phyloP scores from a whole-genome alignment of 2,113 vertebrate genomes.

The Calyptommatus sinebrachiatus region DNA sequence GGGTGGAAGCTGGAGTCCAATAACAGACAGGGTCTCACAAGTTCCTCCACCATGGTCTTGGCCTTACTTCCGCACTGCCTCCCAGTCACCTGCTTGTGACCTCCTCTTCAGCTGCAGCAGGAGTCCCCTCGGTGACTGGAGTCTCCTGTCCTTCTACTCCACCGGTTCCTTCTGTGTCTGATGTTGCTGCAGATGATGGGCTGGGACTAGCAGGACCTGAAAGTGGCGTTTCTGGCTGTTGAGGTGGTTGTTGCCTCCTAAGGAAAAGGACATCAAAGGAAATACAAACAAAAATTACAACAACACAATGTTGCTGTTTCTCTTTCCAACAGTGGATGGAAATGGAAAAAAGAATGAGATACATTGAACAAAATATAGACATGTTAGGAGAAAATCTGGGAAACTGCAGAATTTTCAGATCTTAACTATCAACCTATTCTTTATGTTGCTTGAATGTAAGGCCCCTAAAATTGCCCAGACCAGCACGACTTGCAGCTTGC shows the following conservation, averaged over 20 bases:
- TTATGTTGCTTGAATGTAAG: neutral
- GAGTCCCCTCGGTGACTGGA: neutral
- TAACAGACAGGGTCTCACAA: neutral
- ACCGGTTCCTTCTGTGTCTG: slow-evolving; percentile 19
- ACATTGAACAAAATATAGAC: neutral
- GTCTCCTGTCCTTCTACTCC: slow-evolving; percentile 10
- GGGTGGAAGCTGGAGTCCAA: neutral
- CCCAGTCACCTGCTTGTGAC: slow-evolving; percentile 16
- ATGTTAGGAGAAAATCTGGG: neutral
- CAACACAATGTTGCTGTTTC: too few relatives aligned
- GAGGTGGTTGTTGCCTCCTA: slow-evolving; percentile 14
- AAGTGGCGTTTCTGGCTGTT: neutral
- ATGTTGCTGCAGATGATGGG: slow-evolving; percentile 16
- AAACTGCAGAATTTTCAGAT: neutral
- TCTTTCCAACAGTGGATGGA: neutral
- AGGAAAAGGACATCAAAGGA: neutral
- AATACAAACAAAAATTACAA: neutral
- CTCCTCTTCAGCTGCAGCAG: slow-evolving; percentile 13
- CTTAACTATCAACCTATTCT: neutral
- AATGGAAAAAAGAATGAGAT: neutral
- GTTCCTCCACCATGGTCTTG: neutral
- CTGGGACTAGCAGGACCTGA: slow-evolving; percentile 17
- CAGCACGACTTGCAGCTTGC: neutral
- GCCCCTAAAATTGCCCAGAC: neutral
- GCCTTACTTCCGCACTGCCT: neutral